Base-by-base conservation (phyloP, 2,113 vertebrate species). In the Melanerpes aurifrons region DNA sequence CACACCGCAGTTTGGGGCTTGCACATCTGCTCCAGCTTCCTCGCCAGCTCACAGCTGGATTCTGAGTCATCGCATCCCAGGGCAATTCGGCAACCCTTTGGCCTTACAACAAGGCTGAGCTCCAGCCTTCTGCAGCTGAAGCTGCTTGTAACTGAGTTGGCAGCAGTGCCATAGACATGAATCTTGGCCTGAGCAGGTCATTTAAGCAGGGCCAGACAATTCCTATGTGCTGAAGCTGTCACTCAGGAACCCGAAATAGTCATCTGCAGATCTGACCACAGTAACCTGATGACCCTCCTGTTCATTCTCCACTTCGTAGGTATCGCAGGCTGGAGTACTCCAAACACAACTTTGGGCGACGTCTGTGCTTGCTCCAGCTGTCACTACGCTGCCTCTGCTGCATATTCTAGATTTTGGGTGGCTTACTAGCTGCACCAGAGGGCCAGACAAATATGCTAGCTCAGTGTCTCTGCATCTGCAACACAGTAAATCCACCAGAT, bases 21-120 rank as follows among this genome's bases (percentile, higher is more conserved):
- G 1, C 56, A 64, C 89, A 93, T 91, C 75, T 93, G 89, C 25
- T 89, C 31, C 10, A 25, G 63, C 58, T 62, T 92, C 72, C 93
- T 9, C 5, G 75, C 87, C 91, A 91, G 78, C 66, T 82, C 92
- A 54, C 93, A 87, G 91, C 89, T 85, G 92, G 93, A 85, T 64
- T 64, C 82, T 4, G 0, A 91, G 61, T 47, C 69, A 43, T 50
- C 2, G 0, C 4, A 54, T 93, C 90, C 80, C 79, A 17, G 26
- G 32, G 72, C 7, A 2, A 91, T 82, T 61, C 45, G 1, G 66
- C 83, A 93, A 78, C 40, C 35, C 75, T 57, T 22, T 61, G 82
- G 86, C 82, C 37, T 71, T 25, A 29, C 63, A 58, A 26, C 5
- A 61, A 54, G 76, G 7, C 61, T 53, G 75, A 85, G 79, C 75